Conservation (phyloP, 2,797 vertebrate species). For the Betta splendens region DNA sequence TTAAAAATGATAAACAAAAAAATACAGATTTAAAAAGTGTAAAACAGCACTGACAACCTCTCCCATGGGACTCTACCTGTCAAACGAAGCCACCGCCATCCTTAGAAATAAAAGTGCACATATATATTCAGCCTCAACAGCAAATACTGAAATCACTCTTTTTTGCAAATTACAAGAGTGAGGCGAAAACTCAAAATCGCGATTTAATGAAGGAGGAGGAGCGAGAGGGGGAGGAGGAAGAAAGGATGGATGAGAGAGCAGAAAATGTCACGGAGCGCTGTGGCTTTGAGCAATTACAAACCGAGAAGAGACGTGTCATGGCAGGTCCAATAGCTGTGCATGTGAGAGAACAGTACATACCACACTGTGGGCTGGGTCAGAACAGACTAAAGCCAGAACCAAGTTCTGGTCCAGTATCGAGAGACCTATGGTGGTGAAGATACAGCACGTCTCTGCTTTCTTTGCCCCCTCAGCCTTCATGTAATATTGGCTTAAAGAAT, state of each 20-base stretch:
- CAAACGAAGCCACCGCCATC: slow-evolving; percentile 18
- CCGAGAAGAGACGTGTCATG: slow-evolving; percentile 49
- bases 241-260: not conserved
- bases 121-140: not conserved
- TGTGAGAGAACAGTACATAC: slow-evolving; percentile 49
- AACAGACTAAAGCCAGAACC: slow-evolving; percentile 32
- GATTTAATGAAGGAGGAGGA: slow-evolving; percentile 11
- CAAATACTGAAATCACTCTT: too few relatives aligned
- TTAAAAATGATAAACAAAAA: slow-evolving; percentile 25
- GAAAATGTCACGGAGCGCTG: slow-evolving; percentile 22
- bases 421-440: slow-evolving; percentile 20
- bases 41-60: slow-evolving; percentile 15
- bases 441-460: slow-evolving; percentile 32
- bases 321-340: slow-evolving; percentile 43
- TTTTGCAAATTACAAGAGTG: slow-evolving; percentile 1
- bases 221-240: not conserved
- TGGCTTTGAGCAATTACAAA: slow-evolving; percentile 39
- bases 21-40: slow-evolving; percentile 6
- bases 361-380: slow-evolving; percentile 38
- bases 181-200: slow-evolving; percentile 21
- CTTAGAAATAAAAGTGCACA: slow-evolving; percentile 8
- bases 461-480: slow-evolving; percentile 23
- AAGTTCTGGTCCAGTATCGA: slow-evolving; percentile 22
- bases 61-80: slow-evolving; percentile 25
- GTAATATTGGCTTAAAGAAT: slow-evolving; percentile 42